Evolutionary conservation across 1,140 invertebrate species (phyloP).

Genomic region (Drosophila ercepeae): DNA sequence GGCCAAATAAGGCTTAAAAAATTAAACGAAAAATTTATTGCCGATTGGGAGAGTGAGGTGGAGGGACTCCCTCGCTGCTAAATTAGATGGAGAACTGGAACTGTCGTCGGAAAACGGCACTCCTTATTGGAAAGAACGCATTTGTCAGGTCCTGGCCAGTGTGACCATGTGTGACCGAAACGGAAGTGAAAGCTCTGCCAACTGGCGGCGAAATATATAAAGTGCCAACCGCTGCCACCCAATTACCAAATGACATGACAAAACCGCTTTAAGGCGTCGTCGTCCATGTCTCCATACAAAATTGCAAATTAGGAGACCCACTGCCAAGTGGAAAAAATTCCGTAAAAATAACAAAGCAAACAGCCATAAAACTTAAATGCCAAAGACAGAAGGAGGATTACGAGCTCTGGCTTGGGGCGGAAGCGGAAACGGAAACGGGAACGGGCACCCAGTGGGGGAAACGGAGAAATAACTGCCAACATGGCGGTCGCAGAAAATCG

Average conservation of each 20-base stretch:
- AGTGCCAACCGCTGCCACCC: conserved; percentile 83
- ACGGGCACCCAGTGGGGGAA: not conserved
- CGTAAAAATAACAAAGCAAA: conserved; percentile 57
- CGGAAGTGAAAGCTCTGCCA: conserved; percentile 45
- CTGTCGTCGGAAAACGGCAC: conserved; percentile 8
- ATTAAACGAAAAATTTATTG: conserved; percentile 28
- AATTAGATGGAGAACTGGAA: conserved; percentile 9
- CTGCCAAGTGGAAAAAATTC: conserved; percentile 50
- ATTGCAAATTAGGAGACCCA: conserved; percentile 81
- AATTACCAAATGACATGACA: conserved; percentile 84
- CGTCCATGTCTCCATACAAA: conserved; percentile 65
- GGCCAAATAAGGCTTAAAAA: conserved; percentile 38
- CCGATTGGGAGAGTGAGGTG: conserved; percentile 28
- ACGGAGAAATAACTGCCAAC: conserved; percentile 73
- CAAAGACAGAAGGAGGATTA: conserved; percentile 40
- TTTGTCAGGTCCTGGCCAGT: conserved; percentile 21
- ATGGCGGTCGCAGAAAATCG: conserved; percentile 26
- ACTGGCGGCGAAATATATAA: conserved; percentile 73
- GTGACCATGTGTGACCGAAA: conserved; percentile 49
- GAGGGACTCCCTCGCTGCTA: not conserved
- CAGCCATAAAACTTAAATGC: conserved; percentile 70
- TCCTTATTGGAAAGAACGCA: conserved; percentile 2
- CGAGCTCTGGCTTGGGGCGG: not conserved
- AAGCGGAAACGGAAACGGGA: conserved; percentile 34
- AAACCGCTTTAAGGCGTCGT: conserved; percentile 82